Percentiles rank a stretch among this genome's conserved stretches.
phyloP scores from a whole-genome alignment of 2,113 vertebrate species.

The Anoura caudifer region DNA sequence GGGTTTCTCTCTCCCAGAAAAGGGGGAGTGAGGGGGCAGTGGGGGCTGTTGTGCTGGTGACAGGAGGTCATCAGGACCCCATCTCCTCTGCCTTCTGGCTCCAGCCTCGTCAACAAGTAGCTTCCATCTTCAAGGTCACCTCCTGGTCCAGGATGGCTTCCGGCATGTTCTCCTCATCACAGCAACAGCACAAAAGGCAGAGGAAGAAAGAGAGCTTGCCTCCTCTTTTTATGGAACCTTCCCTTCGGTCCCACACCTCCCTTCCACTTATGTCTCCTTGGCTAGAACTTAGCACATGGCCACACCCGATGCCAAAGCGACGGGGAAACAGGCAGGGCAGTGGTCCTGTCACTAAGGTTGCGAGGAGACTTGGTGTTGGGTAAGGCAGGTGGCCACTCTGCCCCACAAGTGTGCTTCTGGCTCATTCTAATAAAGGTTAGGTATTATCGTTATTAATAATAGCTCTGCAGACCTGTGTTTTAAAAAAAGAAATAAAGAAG shows the following conservation, averaged over 20 bases:
- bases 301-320: not conserved
- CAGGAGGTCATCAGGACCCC: not conserved
- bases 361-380: not conserved
- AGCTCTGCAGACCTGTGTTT: not conserved
- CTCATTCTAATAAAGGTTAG: not conserved
- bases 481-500: not conserved
- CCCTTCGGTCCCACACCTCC: not conserved
- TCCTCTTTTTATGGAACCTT: not conserved
- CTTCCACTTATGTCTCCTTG: not conserved
- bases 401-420: not conserved
- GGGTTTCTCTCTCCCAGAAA: not conserved
- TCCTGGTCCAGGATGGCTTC: not conserved
- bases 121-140: not conserved
- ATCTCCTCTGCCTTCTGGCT: not conserved
- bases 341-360: not conserved
- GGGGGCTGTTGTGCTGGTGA: not conserved
- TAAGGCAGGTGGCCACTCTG: not conserved
- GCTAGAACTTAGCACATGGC: not conserved
- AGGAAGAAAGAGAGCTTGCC: not conserved
- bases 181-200: not conserved
- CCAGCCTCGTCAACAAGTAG: not conserved
- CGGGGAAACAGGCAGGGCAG: not conserved
- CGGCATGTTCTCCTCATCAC: not conserved
- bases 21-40: rapidly evolving
- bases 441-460: not conserved